phyloP scores from a whole-genome alignment of 1,140 invertebrate species.

The Drosophila nebulosa region DNA sequence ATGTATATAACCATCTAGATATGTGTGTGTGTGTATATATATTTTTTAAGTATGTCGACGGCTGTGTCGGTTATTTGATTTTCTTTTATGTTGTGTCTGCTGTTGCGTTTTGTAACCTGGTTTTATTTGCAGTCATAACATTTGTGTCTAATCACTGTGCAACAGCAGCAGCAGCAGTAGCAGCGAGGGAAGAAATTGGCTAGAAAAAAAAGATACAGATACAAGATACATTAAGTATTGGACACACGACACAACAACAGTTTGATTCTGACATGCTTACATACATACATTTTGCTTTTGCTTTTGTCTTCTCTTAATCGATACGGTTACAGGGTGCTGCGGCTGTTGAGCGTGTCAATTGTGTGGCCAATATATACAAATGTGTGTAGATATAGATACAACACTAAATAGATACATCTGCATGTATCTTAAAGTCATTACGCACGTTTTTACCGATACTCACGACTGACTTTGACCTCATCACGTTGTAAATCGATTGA shows the following conservation, averaged over 20 bases:
- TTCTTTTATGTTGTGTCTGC: slow-evolving; percentile 64
- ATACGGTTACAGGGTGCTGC: slow-evolving; percentile 60
- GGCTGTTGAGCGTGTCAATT: too few relatives aligned
- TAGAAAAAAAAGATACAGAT: slow-evolving; percentile 35
- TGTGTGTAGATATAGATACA: slow-evolving; percentile 21
- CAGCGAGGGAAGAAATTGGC: slow-evolving; percentile 8
- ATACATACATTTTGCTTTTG: slow-evolving; percentile 45
- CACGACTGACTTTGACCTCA: slow-evolving; percentile 38
- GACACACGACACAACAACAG: slow-evolving; percentile 42
- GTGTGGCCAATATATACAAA: neutral
- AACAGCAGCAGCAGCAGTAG: slow-evolving; percentile 22
- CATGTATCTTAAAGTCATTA: slow-evolving; percentile 37
- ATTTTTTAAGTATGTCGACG: slow-evolving; percentile 56
- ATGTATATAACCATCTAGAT: neutral
- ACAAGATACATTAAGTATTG: slow-evolving; percentile 71
- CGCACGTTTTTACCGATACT: slow-evolving; percentile 27
- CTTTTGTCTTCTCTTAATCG: slow-evolving; percentile 49
- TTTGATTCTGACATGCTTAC: slow-evolving; percentile 64
- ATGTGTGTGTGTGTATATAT: neutral
- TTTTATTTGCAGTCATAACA: slow-evolving; percentile 76
- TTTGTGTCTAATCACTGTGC: slow-evolving; percentile 70
- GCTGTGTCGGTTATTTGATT: slow-evolving; percentile 35
- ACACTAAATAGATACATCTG: slow-evolving; percentile 26
- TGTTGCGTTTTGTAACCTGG: slow-evolving; percentile 75
- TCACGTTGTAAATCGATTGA: slow-evolving; percentile 7